Evolutionary conservation across 2,113 vertebrate species (phyloP).

Genomic region (Fulmarus glacialis): DNA sequence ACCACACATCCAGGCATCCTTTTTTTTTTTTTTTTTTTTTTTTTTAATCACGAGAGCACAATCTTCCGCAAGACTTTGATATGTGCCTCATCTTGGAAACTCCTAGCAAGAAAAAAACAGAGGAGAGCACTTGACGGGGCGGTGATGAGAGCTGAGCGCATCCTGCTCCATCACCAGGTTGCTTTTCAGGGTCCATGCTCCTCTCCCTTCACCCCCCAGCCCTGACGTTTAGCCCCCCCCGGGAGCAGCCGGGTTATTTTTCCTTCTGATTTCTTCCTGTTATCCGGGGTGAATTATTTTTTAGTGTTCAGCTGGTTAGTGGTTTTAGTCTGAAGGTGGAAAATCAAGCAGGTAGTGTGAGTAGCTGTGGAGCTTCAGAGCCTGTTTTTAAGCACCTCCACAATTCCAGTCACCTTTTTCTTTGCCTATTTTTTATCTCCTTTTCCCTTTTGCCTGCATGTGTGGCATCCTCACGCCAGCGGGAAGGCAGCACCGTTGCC

Average conservation of each 20-base stretch:
- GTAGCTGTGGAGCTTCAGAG: background rate
- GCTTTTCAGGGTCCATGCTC: background rate
- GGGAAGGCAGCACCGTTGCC: background rate
- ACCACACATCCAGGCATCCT: background rate
- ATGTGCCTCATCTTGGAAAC: background rate
- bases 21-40: background rate
- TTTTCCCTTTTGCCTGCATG: background rate
- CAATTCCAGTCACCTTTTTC: background rate
- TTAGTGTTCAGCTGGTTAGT: background rate
- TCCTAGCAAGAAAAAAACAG: background rate
- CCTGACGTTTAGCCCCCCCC: fast-evolving
- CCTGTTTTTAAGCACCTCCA: background rate
- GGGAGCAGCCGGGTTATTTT: background rate
- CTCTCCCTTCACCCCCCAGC: background rate
- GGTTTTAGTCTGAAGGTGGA: background rate
- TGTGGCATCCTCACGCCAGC: fast-evolving
- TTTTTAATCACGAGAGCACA: constrained; percentile 11
- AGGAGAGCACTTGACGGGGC: background rate
- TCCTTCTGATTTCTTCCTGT: background rate
- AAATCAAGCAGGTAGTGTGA: background rate
- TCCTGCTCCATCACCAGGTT: background rate
- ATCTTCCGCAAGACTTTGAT: constrained; percentile 10
- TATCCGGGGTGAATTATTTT: background rate
- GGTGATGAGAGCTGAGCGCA: background rate
- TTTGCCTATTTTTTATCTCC: background rate